Base-by-base conservation (phyloP, 1,140 invertebrate genomes). In the Bombus consobrinus region DNA sequence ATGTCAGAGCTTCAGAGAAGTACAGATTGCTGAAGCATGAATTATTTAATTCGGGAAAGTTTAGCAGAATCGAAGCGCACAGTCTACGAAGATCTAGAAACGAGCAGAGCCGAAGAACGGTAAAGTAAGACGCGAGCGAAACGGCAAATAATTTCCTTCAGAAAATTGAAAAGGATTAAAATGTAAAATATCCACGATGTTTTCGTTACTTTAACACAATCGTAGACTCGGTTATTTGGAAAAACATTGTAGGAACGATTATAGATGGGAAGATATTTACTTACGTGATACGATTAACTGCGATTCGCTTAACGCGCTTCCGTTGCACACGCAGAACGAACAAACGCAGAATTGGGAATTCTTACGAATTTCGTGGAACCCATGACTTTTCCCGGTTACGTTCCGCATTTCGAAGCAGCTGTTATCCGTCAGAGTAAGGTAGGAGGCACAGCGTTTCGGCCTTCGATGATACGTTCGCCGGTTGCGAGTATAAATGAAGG, bases 401-500 rank as follows among this genome's bases (percentile, higher is more conserved):
- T 78, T 53, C 68, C 68, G 68, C 34, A 57, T 88, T 81, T 88
- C 74, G 74, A 59, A 41, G 80, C 72, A 83, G 71, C 71, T 83
- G 72, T 39, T 75, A 82, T 53, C 75, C 43, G 41, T 68, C 75
- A 64, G 84, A 71, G 43, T n/a, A 66, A 89, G 53, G 87, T 89
- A 87, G 78, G 88, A 89, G 86, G 78, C 47, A 62, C 47, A 53
- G n/a, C 79, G 76, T 90, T 90, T 90, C 81, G 89, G 87, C 83
- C 83, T 92, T 87, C 72, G 86, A 92, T 92, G 88, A 93, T 91
- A 89, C 93, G 83, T 90, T 88, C 90, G 81, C 86, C 77, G 75
- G 88, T 87, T 87, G 73, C 83, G 90, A 91, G 93, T 94, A 94
- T 94, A 94, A 94, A 94, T 94, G 93, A 93, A 94, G 93, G 93